Conservation (phyloP, 2,113 vertebrate genomes). For the Sorex araneus region DNA sequence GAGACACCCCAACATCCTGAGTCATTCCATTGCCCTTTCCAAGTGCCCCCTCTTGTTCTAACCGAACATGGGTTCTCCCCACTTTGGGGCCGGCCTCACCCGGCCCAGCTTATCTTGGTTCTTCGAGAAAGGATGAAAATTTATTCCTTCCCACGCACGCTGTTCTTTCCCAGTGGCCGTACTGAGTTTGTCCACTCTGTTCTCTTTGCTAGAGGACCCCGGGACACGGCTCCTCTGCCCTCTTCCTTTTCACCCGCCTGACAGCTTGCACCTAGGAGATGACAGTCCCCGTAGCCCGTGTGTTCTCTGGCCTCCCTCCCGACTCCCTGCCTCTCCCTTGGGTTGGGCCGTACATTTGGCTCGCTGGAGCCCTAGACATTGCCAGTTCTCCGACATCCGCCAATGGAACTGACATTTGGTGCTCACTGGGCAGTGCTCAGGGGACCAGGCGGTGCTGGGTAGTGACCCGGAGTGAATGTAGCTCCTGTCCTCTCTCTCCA, state of each 20-base stretch:
- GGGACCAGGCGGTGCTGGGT: too few relatives aligned
- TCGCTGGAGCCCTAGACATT: too few relatives aligned
- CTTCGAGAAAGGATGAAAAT: background rate
- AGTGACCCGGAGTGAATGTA: too few relatives aligned
- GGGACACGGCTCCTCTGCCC: background rate
- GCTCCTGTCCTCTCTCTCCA: background rate
- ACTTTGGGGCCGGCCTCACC: background rate
- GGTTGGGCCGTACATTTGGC: background rate
- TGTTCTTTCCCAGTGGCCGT: background rate
- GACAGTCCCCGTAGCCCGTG: background rate
- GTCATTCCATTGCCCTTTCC: constrained; percentile 7
- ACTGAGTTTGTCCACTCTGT: background rate
- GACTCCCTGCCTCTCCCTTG: background rate
- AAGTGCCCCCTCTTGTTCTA: background rate
- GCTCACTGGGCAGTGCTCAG: too few relatives aligned
- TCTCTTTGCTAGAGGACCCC: background rate
- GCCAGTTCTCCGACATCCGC: too few relatives aligned
- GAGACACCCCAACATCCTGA: background rate
- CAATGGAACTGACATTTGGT: too few relatives aligned
- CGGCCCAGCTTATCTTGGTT: constrained; percentile 1
- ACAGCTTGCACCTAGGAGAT: background rate
- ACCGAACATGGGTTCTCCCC: constrained; percentile 28
- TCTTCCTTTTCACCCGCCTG: background rate
- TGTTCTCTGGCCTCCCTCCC: background rate
- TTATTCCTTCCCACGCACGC: background rate